phyloP scores from a whole-genome alignment of 2,113 vertebrate species.

The Macrotis lagotis region DNA sequence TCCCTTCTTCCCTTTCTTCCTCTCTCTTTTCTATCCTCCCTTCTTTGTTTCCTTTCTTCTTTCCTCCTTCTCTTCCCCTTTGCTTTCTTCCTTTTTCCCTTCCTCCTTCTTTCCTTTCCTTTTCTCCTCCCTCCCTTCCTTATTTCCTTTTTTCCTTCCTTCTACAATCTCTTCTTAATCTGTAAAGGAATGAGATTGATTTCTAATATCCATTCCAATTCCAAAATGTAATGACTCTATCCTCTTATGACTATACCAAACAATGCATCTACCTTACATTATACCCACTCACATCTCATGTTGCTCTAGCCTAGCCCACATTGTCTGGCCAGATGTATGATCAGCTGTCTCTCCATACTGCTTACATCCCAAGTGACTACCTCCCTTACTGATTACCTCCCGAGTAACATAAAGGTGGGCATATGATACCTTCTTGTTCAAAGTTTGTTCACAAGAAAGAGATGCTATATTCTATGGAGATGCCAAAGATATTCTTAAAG shows the following conservation, averaged over 20 bases:
- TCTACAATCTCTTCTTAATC: background rate
- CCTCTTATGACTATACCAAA: background rate
- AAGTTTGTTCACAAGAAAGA: background rate
- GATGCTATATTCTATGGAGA: background rate
- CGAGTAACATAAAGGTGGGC: background rate
- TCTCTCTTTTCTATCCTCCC: background rate
- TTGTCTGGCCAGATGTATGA: background rate
- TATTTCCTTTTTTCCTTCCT: background rate
- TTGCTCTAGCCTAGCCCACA: conserved; percentile 5
- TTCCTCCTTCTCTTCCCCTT: too few relatives aligned
- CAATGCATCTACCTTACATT: conserved; percentile 16
- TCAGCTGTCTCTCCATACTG: conserved; percentile 4
- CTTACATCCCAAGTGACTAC: conserved; percentile 34
- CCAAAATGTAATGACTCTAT: background rate
- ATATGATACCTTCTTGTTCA: conserved; percentile 12
- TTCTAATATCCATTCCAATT: background rate
- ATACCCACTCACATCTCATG: background rate
- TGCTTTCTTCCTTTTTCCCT: background rate
- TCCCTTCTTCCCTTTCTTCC: background rate
- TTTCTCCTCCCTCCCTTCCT: background rate
- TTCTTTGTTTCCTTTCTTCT: background rate
- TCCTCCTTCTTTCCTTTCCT: background rate
- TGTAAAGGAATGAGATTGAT: background rate
- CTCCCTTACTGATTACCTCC: conserved; percentile 23
- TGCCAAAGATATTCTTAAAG: background rate